These are phyloP conservation scores for Odontothrips loti DNA, from an alignment of 2,888 invertebrate genomes.

Conservation along the genomic window DNA sequence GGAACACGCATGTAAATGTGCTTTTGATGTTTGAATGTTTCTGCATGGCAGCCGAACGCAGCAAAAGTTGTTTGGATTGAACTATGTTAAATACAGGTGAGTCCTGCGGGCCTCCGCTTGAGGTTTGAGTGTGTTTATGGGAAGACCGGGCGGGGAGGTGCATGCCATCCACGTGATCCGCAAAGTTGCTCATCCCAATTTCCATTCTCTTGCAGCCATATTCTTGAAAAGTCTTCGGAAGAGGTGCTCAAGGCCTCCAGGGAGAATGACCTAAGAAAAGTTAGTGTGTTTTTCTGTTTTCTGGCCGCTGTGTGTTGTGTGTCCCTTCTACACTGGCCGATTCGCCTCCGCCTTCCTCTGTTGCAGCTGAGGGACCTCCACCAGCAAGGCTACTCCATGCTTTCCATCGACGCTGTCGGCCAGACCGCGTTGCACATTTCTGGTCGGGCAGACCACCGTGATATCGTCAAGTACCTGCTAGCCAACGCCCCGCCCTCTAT, in stretches of 20 bases:
- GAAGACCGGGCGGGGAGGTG: background rate
- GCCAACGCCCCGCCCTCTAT: constrained; percentile 77
- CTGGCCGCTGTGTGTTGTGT: background rate
- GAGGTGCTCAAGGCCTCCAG: constrained; percentile 78
- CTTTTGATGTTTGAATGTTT: constrained; percentile 34
- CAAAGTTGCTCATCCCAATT: background rate
- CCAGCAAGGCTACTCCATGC: constrained; percentile 74
- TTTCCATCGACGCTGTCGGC: constrained; percentile 76
- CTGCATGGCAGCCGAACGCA: constrained; percentile 68
- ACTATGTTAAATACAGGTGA: constrained; percentile 69
- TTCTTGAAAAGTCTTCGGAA: constrained; percentile 77
- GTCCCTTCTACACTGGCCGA: background rate
- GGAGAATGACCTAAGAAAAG: constrained; percentile 73
- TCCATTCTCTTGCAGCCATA: constrained; percentile 57
- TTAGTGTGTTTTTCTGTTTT: constrained; percentile 46
- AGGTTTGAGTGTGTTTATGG: constrained; percentile 30
- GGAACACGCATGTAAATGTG: constrained; percentile 11
- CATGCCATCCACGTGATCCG: background rate
- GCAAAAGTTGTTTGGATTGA: constrained; percentile 75
- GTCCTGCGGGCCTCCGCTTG: constrained; percentile 37
- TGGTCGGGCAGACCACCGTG: constrained; percentile 80
- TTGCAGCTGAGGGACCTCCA: constrained; percentile 76
- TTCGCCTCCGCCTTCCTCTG: background rate
- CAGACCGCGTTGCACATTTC: constrained; percentile 90
- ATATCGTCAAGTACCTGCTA: constrained; percentile 83